A percentile compares a stretch with the other conserved stretches of the same genome.
Conservation (phyloP, 2,888 invertebrate species). For the Mythimna ferrago region DNA sequence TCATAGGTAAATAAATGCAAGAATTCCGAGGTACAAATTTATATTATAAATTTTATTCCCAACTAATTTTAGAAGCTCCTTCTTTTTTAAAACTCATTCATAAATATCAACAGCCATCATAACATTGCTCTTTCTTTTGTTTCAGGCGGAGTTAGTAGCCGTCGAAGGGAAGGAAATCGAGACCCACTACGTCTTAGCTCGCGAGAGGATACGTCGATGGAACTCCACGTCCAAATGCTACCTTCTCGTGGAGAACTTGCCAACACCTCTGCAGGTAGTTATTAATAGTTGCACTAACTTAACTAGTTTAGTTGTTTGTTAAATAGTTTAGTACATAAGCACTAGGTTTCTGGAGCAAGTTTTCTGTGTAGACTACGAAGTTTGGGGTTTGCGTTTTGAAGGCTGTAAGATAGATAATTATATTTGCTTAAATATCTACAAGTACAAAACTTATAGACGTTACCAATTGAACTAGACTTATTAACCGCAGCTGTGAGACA, state of each 20-base stretch:
- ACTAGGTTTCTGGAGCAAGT: conserved; percentile 6
- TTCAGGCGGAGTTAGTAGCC: conserved; percentile 92
- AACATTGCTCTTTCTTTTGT: conserved; percentile 67
- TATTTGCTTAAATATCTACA: no score
- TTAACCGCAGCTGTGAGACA: no score
- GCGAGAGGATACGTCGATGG: conserved; percentile 92
- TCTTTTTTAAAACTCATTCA: no score
- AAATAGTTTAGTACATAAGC: conserved; percentile 11
- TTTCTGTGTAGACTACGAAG: conserved; percentile 18
- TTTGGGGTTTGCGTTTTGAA: conserved; percentile 35
- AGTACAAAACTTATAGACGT: no score
- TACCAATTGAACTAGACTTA: no score
- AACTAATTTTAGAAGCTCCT: no score
- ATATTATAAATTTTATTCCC: no score
- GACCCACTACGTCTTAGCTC: conserved; percentile 92
- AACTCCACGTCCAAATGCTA: conserved; percentile 93
- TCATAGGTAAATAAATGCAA: no score
- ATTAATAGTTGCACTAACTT: conserved; percentile 16
- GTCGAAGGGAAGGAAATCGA: conserved; percentile 93
- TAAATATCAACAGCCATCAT: background rate
- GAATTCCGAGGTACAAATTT: no score
- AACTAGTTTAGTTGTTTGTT: conserved; percentile 20
- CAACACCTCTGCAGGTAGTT: conserved; percentile 91
- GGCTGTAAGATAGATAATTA: background rate
- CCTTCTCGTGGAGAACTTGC: conserved; percentile 92